phyloP scores from a whole-genome alignment of 2,113 vertebrate species.

The Urocynchramus pylzowi region DNA sequence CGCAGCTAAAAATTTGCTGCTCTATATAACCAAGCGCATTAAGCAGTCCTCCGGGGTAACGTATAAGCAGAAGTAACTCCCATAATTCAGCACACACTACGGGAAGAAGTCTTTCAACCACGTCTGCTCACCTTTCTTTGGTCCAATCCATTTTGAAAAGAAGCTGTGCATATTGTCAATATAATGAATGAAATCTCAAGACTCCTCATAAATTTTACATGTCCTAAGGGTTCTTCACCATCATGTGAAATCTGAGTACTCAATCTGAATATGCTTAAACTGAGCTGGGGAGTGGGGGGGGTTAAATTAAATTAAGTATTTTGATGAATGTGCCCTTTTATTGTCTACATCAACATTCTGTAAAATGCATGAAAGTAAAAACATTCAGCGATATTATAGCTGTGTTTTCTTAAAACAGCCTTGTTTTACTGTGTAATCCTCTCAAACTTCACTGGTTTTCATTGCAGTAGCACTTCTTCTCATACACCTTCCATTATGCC shows the following conservation, averaged over 20 bases:
- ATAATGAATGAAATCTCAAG: constrained; percentile 58
- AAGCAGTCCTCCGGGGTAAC: constrained; percentile 38
- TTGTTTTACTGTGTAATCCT: background rate
- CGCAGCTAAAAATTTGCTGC: constrained; percentile 59
- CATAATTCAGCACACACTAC: constrained; percentile 34
- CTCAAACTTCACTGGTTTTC: background rate
- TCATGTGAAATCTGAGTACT: constrained; percentile 20
- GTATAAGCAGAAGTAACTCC: constrained; percentile 50
- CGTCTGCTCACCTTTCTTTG: constrained; percentile 6
- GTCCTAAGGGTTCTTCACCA: constrained; percentile 31
- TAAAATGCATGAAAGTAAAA: constrained; percentile 44
- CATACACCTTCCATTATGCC: background rate
- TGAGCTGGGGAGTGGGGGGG: background rate
- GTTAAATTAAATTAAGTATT: background rate
- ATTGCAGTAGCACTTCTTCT: background rate
- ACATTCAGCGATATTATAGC: background rate
- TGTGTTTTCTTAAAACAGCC: background rate
- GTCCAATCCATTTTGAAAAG: constrained; percentile 52
- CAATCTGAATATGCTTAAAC: background rate
- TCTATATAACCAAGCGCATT: constrained; percentile 54
- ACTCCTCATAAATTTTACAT: constrained; percentile 39
- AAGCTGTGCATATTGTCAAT: constrained; percentile 38
- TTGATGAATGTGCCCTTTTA: constrained; percentile 24
- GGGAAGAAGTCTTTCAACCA: constrained; percentile 26
- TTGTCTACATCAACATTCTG: constrained; percentile 9